Base-by-base conservation (phyloP, 2,797 vertebrate genomes). In the Pterois miles region DNA sequence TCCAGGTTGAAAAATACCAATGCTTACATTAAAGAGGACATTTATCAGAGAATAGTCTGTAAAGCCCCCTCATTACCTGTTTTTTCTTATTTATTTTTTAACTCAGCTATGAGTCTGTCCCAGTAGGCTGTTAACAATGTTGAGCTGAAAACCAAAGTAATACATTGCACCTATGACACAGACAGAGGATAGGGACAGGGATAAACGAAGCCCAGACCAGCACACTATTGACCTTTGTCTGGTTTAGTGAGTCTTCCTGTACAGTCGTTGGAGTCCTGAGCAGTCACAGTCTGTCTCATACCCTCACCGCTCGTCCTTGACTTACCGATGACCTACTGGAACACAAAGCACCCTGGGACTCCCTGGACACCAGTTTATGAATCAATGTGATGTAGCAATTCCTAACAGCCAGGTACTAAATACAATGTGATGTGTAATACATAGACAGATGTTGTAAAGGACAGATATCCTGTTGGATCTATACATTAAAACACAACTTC, bases 211-310 rank as follows among this genome's bases (percentile, higher is more conserved):
- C 4, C 12, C 8, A 23, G 25, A 65, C 50, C 52, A 34, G 36
- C 16, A 53, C 9, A 23, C 20, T 22, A n/a, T 16, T 46, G 50
- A 65, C 13, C 25, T 14, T n/a, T 0, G 16, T 57, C 16, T 38
- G 25, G 46, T 48, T 80, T n/a, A 48, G 12, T 59, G 48, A 46
- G 50, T 70, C 25, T 74, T 40, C 11, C 54, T 77, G 23, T 40
- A 10, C 25, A 56, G 46, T 64, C 22, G 56, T 29, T 40, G 46
- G 59, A n/a, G n/a, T n/a, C n/a, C n/a, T n/a, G n/a, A n/a, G n/a
- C n/a, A n/a, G n/a, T n/a, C n/a, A n/a, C 23, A 62, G 22, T 62
- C 57, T 33, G 40, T 31, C 64, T 82, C 62, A 18, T 22, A 18
- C 9, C 14, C 33, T 64, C 50, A 11, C 25, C 4, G 33, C 40